Percentiles rank a stretch among this genome's conserved stretches.
phyloP scores from a whole-genome alignment of 2,797 vertebrate species.

The Geotria australis region DNA sequence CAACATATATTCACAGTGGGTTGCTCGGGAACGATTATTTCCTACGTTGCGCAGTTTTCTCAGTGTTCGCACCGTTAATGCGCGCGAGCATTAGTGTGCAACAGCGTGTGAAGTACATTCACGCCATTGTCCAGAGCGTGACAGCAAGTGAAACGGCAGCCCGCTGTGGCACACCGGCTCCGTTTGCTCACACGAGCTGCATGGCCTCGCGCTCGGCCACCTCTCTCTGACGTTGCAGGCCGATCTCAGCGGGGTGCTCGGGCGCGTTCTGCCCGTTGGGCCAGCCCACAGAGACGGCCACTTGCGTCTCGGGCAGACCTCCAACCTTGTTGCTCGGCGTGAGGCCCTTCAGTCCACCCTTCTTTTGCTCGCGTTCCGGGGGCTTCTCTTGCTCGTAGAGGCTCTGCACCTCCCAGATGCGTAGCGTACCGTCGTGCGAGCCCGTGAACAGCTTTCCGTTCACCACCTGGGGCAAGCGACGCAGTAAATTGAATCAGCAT shows the following conservation, averaged over 20 bases:
- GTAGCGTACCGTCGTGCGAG: slow-evolving; percentile 20
- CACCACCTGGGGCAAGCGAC: slow-evolving; percentile 11
- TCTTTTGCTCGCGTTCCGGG: slow-evolving; percentile 8
- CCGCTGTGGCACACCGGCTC: slow-evolving; percentile 7
- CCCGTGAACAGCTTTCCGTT: slow-evolving; percentile 23
- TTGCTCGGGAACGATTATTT: too few species aligned
- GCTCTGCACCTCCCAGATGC: slow-evolving; percentile 23
- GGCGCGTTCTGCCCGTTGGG: background rate
- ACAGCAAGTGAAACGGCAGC: background rate
- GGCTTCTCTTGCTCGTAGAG: slow-evolving; percentile 9
- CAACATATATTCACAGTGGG: too few species aligned
- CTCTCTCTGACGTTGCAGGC: slow-evolving; percentile 2
- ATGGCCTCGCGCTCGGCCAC: slow-evolving; percentile 6
- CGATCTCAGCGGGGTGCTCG: background rate
- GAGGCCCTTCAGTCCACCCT: slow-evolving; percentile 6
- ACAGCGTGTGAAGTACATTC: too few species aligned
- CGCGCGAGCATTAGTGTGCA: too few species aligned
- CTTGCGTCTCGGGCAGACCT: slow-evolving; percentile 24
- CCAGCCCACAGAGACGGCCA: slow-evolving; percentile 10
- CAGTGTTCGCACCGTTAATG: too few species aligned
- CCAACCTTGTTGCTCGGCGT: slow-evolving; percentile 15
- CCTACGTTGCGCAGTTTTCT: too few species aligned
- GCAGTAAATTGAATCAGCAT: background rate
- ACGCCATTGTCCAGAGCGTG: background rate
- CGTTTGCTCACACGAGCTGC: slow-evolving; percentile 11